These are phyloP conservation scores for Caenorhabditis sp. DNA, from an alignment of 2,888 invertebrate genomes.

Conservation along the genomic window DNA sequence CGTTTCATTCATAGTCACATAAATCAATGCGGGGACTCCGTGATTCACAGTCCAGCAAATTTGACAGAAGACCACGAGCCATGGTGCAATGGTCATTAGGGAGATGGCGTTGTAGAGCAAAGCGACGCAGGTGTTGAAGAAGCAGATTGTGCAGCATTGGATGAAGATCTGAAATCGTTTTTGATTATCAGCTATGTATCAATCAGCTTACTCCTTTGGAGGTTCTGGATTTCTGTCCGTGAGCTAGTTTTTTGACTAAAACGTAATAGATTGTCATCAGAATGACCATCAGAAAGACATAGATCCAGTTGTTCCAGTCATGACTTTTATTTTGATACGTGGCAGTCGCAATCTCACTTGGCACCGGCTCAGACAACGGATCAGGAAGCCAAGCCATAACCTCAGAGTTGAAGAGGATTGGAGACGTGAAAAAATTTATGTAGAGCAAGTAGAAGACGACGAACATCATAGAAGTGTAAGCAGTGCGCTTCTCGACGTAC, in stretches of 20 bases:
- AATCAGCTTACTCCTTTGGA: conserved; percentile 24
- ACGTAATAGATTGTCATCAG: conserved; percentile 25
- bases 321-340: conserved; percentile 40
- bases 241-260: conserved; percentile 27
- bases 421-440: conserved; percentile 26
- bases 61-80: conserved; percentile 30
- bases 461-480: conserved; percentile 25
- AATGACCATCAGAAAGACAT: conserved; percentile 18
- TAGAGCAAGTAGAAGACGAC: conserved; percentile 29
- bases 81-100: conserved; percentile 20
- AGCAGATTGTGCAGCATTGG: conserved; percentile 47
- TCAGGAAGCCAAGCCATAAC: conserved; percentile 43
- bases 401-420: conserved; percentile 24
- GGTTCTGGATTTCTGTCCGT: conserved; percentile 45
- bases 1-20: conserved; percentile 47
- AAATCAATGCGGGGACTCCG: conserved; percentile 38
- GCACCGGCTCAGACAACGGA: conserved; percentile 30
- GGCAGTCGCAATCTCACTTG: conserved; percentile 17
- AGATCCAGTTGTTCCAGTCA: conserved; percentile 53
- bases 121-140: conserved; percentile 42
- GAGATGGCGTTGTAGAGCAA: conserved; percentile 38
- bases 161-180: conserved; percentile 41
- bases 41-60: conserved; percentile 41
- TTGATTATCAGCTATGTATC: neutral
- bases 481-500: conserved; percentile 34